Percentiles rank a stretch among this genome's conserved stretches.
Evolutionary conservation across 2,113 vertebrate genomes (phyloP).

Genomic region (Petaurus breviceps): DNA sequence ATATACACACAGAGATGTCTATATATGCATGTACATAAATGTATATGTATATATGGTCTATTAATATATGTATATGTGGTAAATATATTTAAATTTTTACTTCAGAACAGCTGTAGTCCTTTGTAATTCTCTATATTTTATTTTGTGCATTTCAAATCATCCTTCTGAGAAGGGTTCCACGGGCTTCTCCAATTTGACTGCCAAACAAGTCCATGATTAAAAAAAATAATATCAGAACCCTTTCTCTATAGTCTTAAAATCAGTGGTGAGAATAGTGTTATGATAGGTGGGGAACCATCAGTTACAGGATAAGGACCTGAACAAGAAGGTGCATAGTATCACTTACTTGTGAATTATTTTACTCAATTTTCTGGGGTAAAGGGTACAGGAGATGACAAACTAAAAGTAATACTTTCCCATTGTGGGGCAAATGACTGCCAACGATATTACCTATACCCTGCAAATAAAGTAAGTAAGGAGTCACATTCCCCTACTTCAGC

Average conservation of each 20-base stretch:
- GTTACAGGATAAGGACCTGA: background rate
- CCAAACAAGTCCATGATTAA: background rate
- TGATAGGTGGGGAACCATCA: background rate
- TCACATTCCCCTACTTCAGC: background rate
- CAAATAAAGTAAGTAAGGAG: background rate
- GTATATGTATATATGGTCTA: too few species aligned
- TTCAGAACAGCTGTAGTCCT: too few species aligned
- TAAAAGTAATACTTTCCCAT: background rate
- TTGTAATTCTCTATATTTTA: too few species aligned
- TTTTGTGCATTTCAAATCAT: too few species aligned
- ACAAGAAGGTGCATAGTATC: background rate
- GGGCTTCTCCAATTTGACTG: background rate
- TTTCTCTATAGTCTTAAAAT: background rate
- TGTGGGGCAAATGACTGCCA: background rate
- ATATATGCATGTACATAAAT: too few species aligned
- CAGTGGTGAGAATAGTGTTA: background rate
- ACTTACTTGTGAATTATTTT: too few species aligned
- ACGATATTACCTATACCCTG: background rate
- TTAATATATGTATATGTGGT: too few species aligned
- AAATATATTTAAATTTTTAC: too few species aligned
- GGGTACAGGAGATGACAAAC: background rate
- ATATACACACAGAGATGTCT: too few species aligned
- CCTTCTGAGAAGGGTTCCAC: background rate
- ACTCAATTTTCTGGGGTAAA: background rate
- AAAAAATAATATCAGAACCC: background rate